phyloP scores from a whole-genome alignment of 2,113 vertebrate genomes.

The Hippoglossus stenolepis region DNA sequence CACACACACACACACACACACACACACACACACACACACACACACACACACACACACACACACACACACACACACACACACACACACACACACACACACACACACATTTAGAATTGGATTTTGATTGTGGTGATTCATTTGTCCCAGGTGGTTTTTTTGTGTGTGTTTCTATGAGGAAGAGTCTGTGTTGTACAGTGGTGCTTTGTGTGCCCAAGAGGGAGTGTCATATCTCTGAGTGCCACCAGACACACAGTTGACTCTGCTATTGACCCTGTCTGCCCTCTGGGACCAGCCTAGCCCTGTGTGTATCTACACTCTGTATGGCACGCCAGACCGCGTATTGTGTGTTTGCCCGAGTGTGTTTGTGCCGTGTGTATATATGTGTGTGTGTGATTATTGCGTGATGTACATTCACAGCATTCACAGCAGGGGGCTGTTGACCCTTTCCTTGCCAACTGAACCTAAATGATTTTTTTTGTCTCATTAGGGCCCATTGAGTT shows the following conservation, averaged over 20 bases:
- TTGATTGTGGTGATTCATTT: background rate
- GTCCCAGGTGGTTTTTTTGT: constrained; percentile 7
- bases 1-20: background rate
- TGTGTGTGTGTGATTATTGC: constrained; percentile 63
- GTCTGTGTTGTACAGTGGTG: constrained; percentile 13
- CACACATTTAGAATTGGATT: background rate
- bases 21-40: background rate
- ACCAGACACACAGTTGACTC: constrained; percentile 76
- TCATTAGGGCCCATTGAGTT: constrained; percentile 92
- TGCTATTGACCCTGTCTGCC: constrained; percentile 74
- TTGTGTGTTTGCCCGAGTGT: constrained; percentile 45
- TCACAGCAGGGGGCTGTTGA: constrained; percentile 66
- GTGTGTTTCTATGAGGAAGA: constrained; percentile 15
- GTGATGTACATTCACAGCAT: constrained; percentile 66
- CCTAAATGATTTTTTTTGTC: constrained; percentile 60
- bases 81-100: background rate
- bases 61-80: background rate
- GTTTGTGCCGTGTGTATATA: constrained; percentile 43
- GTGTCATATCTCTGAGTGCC: constrained; percentile 56
- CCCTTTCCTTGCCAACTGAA: constrained; percentile 68
- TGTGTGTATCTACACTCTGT: constrained; percentile 53
- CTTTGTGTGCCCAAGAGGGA: constrained; percentile 41
- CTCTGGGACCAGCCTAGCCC: constrained; percentile 62
- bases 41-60: background rate
- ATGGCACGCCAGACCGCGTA: constrained; percentile 48